Evolutionary conservation across 1,140 invertebrate species (phyloP).

Genomic region (Cherax destructor): DNA sequence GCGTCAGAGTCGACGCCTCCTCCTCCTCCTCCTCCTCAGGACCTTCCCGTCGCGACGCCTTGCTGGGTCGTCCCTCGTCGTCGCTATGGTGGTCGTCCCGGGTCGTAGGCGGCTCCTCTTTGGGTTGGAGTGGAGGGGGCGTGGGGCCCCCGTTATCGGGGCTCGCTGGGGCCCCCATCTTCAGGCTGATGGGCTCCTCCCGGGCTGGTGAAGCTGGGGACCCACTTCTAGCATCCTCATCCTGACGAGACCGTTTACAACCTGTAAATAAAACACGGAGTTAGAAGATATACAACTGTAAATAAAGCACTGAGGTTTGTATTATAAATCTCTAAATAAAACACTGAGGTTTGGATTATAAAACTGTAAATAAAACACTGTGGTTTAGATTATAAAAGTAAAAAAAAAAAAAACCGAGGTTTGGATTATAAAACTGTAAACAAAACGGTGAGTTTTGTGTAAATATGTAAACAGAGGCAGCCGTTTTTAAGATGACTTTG

Average conservation of each 20-base stretch:
- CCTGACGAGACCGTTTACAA: conserved; percentile 45
- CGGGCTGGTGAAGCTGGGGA: conserved; percentile 42
- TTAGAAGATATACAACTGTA: no score
- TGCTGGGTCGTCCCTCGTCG: conserved; percentile 53
- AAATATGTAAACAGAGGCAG: no score
- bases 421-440: no score
- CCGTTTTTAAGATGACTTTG: no score
- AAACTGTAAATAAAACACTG: no score
- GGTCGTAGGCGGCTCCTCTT: conserved; percentile 26
- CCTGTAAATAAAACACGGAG: background rate
- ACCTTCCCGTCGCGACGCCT: conserved; percentile 51
- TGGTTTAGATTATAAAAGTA: no score
- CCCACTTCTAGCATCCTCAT: conserved; percentile 37
- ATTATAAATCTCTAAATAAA: no score
- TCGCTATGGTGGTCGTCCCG: conserved; percentile 41
- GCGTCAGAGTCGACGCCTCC: conserved; percentile 6
- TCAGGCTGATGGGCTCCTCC: conserved; percentile 56
- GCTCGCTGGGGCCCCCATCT: conserved; percentile 44
- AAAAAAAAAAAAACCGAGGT: no score
- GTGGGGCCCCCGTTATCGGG: conserved; percentile 31
- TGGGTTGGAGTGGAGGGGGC: conserved; percentile 28
- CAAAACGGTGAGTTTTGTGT: no score
- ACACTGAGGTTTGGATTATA: no score
- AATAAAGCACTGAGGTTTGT: no score
- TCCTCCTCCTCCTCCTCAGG: background rate